A percentile compares a stretch with the other conserved stretches of the same genome.
Conservation (phyloP, 1,140 invertebrate species). For the Drosophila nigrodunni region DNA sequence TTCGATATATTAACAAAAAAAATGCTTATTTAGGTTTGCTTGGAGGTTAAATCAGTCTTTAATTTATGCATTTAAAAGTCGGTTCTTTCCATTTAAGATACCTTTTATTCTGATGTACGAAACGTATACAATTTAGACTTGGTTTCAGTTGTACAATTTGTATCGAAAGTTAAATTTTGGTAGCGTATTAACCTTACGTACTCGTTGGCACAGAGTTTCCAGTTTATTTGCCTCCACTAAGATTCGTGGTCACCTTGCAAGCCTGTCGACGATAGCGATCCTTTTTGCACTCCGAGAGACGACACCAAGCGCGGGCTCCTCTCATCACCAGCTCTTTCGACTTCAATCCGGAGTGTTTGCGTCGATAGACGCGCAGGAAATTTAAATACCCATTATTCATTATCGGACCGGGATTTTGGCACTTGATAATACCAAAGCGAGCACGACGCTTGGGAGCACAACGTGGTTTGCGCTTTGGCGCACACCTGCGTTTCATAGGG, state of each 20-base stretch:
- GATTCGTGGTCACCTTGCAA: too few relatives aligned
- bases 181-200: too few relatives aligned
- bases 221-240: too few relatives aligned
- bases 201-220: background rate
- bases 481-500: slow-evolving; percentile 4
- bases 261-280: slow-evolving; percentile 20
- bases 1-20: too few relatives aligned
- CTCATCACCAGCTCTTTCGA: slow-evolving; percentile 19
- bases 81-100: too few relatives aligned
- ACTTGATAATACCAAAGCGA: background rate
- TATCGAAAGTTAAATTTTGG: too few relatives aligned
- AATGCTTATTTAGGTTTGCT: too few relatives aligned
- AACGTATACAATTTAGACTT: too few relatives aligned
- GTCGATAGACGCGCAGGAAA: slow-evolving; percentile 24
- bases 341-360: slow-evolving; percentile 21
- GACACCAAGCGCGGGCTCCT: slow-evolving; percentile 36
- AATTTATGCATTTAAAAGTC: too few relatives aligned
- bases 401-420: slow-evolving; percentile 3
- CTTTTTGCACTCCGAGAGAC: slow-evolving; percentile 15
- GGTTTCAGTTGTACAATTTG: too few relatives aligned
- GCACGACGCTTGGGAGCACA: background rate
- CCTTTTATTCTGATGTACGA: too few relatives aligned
- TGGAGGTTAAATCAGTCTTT: too few relatives aligned
- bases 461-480: background rate
- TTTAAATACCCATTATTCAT: slow-evolving; percentile 36